These are phyloP conservation scores for Ia io DNA, from an alignment of 2,113 vertebrate genomes.

Conservation along the genomic window DNA sequence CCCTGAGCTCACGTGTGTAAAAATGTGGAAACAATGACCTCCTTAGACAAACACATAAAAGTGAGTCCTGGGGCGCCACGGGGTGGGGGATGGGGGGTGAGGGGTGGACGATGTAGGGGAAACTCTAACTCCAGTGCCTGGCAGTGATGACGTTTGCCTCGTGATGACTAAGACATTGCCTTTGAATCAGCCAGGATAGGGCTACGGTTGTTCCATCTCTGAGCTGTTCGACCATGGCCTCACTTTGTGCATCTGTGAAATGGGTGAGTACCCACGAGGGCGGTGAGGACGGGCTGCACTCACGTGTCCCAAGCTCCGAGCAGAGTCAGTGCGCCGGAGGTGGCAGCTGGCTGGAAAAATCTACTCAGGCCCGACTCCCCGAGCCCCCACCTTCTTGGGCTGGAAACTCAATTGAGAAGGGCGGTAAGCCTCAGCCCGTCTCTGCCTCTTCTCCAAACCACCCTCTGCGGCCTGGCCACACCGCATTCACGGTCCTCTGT, in stretches of 20 bases:
- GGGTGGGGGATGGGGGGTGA: no score
- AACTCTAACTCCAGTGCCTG: background rate
- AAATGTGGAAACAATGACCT: background rate
- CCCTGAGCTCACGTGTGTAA: background rate
- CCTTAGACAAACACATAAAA: background rate
- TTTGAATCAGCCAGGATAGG: background rate
- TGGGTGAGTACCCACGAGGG: background rate
- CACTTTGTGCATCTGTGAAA: background rate
- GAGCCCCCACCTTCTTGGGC: background rate
- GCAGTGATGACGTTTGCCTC: background rate
- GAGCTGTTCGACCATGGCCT: background rate
- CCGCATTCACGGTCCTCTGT: background rate
- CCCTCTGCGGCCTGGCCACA: background rate
- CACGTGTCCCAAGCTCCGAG: rapidly evolving
- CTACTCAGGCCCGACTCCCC: background rate
- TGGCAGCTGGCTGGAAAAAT: background rate
- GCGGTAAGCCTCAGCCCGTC: rapidly evolving
- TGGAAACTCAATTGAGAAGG: background rate
- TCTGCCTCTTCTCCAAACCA: rapidly evolving
- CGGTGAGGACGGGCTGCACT: background rate
- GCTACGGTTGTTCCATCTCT: background rate
- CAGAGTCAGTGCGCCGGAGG: background rate
- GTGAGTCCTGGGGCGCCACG: background rate
- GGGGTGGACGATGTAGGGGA: no score
- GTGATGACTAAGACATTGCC: background rate